phyloP scores from a whole-genome alignment of 2,888 invertebrate species.

The Chrysina gloriosa region DNA sequence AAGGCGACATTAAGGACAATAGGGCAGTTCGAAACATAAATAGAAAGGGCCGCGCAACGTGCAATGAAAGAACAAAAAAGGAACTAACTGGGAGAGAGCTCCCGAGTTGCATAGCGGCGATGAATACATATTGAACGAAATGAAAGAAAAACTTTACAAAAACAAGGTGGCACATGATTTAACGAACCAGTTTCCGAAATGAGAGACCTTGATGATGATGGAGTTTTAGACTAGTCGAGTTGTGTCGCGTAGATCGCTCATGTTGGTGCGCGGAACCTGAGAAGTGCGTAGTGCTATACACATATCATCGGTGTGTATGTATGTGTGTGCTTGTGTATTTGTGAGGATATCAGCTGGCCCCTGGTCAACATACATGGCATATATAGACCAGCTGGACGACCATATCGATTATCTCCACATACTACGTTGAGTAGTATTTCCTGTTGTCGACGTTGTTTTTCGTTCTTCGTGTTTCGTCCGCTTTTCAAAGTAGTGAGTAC shows the following conservation, averaged over 20 bases:
- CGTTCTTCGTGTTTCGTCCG: conserved; percentile 27
- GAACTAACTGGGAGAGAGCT: conserved; percentile 31
- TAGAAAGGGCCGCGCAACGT: conserved; percentile 29
- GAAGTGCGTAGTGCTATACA: conserved; percentile 34
- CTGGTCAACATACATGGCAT: conserved; percentile 49
- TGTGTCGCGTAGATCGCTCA: conserved; percentile 34
- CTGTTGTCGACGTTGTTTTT: conserved; percentile 44
- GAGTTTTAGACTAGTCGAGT: conserved; percentile 32
- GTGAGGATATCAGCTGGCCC: conserved; percentile 50
- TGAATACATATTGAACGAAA: conserved; percentile 26
- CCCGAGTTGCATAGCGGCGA: conserved; percentile 43
- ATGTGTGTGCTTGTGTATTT: conserved; percentile 24
- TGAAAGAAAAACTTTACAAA: conserved; percentile 57
- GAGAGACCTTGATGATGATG: conserved; percentile 36
- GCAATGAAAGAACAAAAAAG: conserved; percentile 52
- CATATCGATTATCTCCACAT: conserved; percentile 49
- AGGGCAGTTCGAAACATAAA: conserved; percentile 21
- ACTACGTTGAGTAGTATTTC: conserved; percentile 50
- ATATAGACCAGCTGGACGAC: conserved; percentile 49
- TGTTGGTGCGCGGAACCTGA: conserved; percentile 25
- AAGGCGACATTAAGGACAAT: conserved; percentile 38
- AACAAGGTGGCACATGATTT: conserved; percentile 47
- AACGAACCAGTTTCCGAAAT: conserved; percentile 41
- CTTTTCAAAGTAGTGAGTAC: conserved; percentile 39
- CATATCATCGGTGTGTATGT: conserved; percentile 34